Base-by-base conservation (phyloP, 1,140 invertebrate species). In the Pemphigus obesinymphae region DNA sequence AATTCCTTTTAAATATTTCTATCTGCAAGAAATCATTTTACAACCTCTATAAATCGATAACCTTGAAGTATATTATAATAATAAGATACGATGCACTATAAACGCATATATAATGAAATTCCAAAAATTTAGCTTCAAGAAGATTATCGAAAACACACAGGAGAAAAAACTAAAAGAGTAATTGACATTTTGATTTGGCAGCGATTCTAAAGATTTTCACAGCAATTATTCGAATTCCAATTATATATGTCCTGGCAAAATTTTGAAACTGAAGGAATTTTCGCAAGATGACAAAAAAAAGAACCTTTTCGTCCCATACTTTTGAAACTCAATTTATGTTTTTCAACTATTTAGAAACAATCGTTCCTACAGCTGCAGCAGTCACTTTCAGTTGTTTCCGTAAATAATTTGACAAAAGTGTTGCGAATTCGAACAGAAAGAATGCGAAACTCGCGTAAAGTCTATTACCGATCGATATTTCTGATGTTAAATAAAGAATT, bases 211-310 rank as follows among this genome's bases (percentile, higher is more conserved):
- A 70, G 66, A 70, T 70, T 43, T 68, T 23, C 34, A 23, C 37
- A 70, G 1, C 11, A 70, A 70, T 43, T 43, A 34, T 43, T 40
- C 6, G 66, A 26, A 70, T 70, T 70, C 10, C 66, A 70, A 70
- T 70, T 70, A 70, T 66, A 17, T 66, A 63, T 66, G n/a, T n/a
- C 11, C 66, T 70, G 66, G 23, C n/a, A 70, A 70, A 68, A 66
- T 23, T 37, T 70, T 31, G n/a, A 70, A 70, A 70, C 13, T 0
- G 37, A 43, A 70, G 66, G 66, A 70, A 70, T 70, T 70, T 70
- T 43, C n/a, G 8, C 7, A 26, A 43, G 23, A 1, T 4, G 10
- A 70, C 7, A 40, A n/a, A 43, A 43, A 70, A 70, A 13, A 70
- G 11, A 23, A 70, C 37, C 34, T 70, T 70, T 68, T 70, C n/a